Evolutionary conservation across 2,113 vertebrate species (phyloP).

Genomic region (Halichoeres trimaculatus): DNA sequence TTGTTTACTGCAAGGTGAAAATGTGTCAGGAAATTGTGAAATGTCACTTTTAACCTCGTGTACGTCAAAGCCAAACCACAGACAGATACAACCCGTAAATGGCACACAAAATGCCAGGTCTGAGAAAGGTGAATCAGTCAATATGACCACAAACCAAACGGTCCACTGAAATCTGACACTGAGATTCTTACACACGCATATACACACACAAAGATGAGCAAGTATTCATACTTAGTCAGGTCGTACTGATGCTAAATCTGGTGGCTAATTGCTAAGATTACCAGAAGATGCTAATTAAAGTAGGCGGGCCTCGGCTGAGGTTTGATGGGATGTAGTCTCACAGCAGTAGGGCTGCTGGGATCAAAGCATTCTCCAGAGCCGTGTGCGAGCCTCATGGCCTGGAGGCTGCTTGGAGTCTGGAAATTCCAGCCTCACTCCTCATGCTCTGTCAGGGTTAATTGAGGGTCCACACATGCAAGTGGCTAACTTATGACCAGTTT

Average conservation of each 20-base stretch:
- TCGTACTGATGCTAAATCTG: not conserved
- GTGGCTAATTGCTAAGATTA: slow-evolving; percentile 15
- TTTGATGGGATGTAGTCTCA: slow-evolving; percentile 1
- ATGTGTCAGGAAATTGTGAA: slow-evolving; percentile 18
- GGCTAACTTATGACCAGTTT: slow-evolving; percentile 17
- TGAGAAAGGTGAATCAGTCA: slow-evolving; percentile 5
- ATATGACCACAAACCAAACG: not conserved
- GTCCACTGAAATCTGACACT: not conserved
- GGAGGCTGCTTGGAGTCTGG: slow-evolving; percentile 46
- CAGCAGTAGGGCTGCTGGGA: not conserved
- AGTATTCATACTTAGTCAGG: slow-evolving; percentile 2
- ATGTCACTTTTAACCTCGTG: not conserved
- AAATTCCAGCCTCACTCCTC: slow-evolving; percentile 58
- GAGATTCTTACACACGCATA: not conserved
- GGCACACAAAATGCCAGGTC: not conserved
- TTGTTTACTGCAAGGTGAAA: not conserved
- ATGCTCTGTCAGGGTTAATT: slow-evolving; percentile 27
- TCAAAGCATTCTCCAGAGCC: slow-evolving; percentile 43
- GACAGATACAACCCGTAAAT: not conserved
- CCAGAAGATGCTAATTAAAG: not conserved
- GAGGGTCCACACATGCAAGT: slow-evolving; percentile 28
- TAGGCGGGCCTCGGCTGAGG: slow-evolving; percentile 13
- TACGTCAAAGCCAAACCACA: slow-evolving; percentile 21
- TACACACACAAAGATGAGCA: not conserved
- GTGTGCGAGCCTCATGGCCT: slow-evolving; percentile 19